phyloP scores from a whole-genome alignment of 2,888 invertebrate genomes.

The Sphaerophoria taeniata region DNA sequence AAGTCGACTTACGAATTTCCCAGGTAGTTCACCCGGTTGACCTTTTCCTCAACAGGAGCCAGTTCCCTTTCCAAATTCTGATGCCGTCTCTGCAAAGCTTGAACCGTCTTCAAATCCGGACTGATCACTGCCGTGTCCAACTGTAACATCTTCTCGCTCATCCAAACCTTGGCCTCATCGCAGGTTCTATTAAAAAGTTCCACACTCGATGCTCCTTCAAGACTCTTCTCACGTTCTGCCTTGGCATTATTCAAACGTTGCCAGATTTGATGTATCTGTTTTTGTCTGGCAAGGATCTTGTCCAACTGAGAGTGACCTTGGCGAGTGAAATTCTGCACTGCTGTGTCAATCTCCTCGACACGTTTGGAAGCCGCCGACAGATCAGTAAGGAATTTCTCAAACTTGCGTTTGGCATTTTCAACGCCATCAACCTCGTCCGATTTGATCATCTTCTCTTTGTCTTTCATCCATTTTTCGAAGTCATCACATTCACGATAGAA shows the following conservation, averaged over 20 bases:
- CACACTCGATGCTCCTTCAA: constrained; percentile 96
- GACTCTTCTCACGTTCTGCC: constrained; percentile 93
- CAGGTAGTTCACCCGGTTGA: constrained; percentile 92
- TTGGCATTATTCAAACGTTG: constrained; percentile 93
- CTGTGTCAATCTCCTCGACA: constrained; percentile 93
- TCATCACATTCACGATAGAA: constrained; percentile 99
- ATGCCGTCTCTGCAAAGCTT: constrained; percentile 95
- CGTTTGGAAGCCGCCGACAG: constrained; percentile 96
- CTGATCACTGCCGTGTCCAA: constrained; percentile 90
- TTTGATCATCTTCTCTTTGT: constrained; percentile 94
- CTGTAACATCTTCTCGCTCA: constrained; percentile 97
- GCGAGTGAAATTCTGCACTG: constrained; percentile 92
- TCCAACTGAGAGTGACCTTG: constrained; percentile 94
- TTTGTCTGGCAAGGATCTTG: constrained; percentile 89
- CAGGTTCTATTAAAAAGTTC: constrained; percentile 98
- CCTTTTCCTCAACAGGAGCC: constrained; percentile 97
- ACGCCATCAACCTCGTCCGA: constrained; percentile 94
- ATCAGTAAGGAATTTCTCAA: constrained; percentile 98
- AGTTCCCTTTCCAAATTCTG: constrained; percentile 97
- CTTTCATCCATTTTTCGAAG: constrained; percentile 98
- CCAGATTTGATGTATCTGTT: constrained; percentile 95
- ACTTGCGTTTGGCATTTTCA: constrained; percentile 96
- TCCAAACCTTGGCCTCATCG: constrained; percentile 98
- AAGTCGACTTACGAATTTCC: constrained; percentile 89
- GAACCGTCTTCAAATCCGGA: constrained; percentile 94